Percentiles rank a stretch among this genome's conserved stretches.
Evolutionary conservation across 2,113 vertebrate genomes (phyloP).

Genomic region (Phoenicopterus ruber): DNA sequence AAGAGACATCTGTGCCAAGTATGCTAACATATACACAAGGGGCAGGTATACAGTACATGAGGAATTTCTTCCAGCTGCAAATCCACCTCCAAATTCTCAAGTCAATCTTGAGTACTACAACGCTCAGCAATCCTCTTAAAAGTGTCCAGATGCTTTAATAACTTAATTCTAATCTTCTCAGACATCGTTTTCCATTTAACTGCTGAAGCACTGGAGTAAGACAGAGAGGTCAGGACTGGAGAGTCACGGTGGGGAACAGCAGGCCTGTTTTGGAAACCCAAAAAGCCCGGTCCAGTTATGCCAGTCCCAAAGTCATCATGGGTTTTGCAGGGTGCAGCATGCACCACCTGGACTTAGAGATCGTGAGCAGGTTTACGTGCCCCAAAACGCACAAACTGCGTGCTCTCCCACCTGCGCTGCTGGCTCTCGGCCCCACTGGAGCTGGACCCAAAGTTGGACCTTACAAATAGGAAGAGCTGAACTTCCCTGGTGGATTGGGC

Average conservation of each 20-base stretch:
- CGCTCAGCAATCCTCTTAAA: conserved; percentile 51
- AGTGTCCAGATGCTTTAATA: conserved; percentile 62
- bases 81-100: conserved; percentile 63
- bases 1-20: conserved; percentile 76
- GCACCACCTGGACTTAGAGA: background rate
- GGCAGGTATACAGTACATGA: conserved; percentile 65
- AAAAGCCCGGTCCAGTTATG: background rate
- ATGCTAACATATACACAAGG: conserved; percentile 67
- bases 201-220: conserved; percentile 42
- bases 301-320: background rate
- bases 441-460: background rate
- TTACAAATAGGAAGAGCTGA: background rate
- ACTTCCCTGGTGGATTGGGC: background rate
- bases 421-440: background rate
- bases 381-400: background rate
- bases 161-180: conserved; percentile 47
- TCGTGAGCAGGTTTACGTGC: background rate
- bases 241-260: background rate
- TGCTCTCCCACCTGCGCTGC: background rate
- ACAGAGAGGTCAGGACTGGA: background rate
- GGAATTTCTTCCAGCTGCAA: conserved; percentile 67
- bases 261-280: background rate
- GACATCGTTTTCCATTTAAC: conserved; percentile 43
- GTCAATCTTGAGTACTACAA: conserved; percentile 50
- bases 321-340: background rate